A percentile compares a stretch with the other conserved stretches of the same genome.
These are phyloP conservation scores for Darevskia nairensis DNA, from an alignment of 2,797 vertebrate genomes.

Conservation along the genomic window DNA sequence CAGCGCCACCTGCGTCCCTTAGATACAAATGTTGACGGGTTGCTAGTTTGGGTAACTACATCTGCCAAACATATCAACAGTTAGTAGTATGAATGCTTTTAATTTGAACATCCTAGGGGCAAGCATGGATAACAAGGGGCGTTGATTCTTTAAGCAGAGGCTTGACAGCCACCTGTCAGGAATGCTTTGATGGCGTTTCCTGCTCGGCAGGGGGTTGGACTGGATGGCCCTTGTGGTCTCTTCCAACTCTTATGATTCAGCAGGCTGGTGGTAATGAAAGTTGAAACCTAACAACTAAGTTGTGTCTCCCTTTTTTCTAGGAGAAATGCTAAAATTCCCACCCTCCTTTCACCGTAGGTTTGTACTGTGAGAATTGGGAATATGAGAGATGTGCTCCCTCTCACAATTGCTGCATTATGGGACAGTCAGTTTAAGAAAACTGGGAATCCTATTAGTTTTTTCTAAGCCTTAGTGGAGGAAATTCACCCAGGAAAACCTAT, in stretches of 20 bases:
- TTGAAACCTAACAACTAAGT: neutral
- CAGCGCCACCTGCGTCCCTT: too few relatives aligned
- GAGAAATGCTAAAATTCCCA: too few relatives aligned
- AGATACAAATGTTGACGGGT: neutral
- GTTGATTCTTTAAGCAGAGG: too few relatives aligned
- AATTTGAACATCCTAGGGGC: neutral
- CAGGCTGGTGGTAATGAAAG: neutral
- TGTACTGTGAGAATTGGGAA: neutral
- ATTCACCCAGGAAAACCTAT: neutral
- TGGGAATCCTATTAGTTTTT: neutral
- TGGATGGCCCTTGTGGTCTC: too few relatives aligned
- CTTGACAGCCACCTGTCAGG: too few relatives aligned
- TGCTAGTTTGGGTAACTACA: neutral
- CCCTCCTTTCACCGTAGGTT: neutral
- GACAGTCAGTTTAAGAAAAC: neutral
- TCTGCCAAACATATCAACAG: too few relatives aligned
- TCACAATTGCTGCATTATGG: neutral
- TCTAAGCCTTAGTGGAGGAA: neutral
- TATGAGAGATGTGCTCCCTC: neutral
- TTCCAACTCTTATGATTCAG: neutral
- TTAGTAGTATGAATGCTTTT: neutral
- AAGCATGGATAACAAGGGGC: neutral
- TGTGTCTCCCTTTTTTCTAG: neutral
- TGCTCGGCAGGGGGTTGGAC: too few relatives aligned
- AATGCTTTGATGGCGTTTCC: too few relatives aligned